A percentile compares a stretch with the other conserved stretches of the same genome.
phyloP scores from a whole-genome alignment of 2,113 vertebrate species.

The Greenwoodochromis staneri region DNA sequence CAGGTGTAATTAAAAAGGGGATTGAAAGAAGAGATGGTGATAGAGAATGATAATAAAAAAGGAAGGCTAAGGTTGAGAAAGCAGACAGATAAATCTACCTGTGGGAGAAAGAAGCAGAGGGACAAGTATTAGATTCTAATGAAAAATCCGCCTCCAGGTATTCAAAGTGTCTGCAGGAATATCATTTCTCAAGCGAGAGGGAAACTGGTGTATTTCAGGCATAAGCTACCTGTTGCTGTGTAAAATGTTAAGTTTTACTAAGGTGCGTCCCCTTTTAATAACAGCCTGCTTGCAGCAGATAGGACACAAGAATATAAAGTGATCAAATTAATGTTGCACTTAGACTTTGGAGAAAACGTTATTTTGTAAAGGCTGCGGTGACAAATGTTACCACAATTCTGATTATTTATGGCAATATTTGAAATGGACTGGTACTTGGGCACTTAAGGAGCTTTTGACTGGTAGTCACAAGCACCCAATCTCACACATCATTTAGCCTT shows the following conservation, averaged over 20 bases:
- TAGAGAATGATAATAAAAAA: not conserved
- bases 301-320: not conserved
- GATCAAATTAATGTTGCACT: not conserved
- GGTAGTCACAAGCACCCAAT: not conserved
- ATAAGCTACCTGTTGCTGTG: not conserved
- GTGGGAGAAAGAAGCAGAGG: not conserved
- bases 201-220: not conserved
- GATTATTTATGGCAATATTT: not conserved
- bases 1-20: conserved; percentile 37
- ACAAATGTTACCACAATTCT: not conserved
- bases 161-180: conserved; percentile 4
- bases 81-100: conserved; percentile 22
- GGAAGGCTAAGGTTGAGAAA: conserved; percentile 14
- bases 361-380: not conserved
- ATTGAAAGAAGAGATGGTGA: conserved; percentile 1
- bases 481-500: not conserved
- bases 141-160: conserved; percentile 26
- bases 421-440: not conserved
- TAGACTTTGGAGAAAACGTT: not conserved
- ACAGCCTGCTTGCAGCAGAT: fast-evolving
- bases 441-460: not conserved
- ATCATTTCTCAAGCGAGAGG: not conserved
- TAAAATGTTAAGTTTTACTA: not conserved
- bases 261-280: not conserved
- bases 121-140: conserved; percentile 12